Base-by-base conservation (phyloP, 2,888 invertebrate species). In the Nomada ferruginata region DNA sequence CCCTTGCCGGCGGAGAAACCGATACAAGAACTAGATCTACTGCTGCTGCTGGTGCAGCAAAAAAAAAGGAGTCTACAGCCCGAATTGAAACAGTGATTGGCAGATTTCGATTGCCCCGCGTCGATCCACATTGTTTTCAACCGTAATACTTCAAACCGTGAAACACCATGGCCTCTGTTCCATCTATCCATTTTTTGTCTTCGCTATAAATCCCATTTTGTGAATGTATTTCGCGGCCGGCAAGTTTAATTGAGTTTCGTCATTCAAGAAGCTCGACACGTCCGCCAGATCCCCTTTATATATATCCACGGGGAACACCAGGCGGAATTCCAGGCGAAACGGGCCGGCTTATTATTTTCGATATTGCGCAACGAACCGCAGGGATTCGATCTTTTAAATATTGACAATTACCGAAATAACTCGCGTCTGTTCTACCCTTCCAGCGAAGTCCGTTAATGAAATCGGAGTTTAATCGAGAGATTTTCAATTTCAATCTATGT, bases 11-110 rank as follows among this genome's bases (percentile, higher is more conserved):
- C 20, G 61, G 83, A 63, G 85, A 85, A 85, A 85, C 83, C 79
- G 85, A 85, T 77, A 76, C 79, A 83, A 70, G 80, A 85, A 85
- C 80, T 71, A 74, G 79, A 82, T 60, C 60, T 36, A 70, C 76
- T 57, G 50, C 42, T 11, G 60, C 47, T 1, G 36, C 36, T 7
- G 36, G 1, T 20, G 10, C n/a, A 53, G 11, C n/a, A 20, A 20
- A 53, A 53, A 13, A 13, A 59, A 82, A 84, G 76, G 74, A 74
- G 53, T 69, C n/a, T 61, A 29, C 72, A 59, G 64, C 60, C 77
- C 74, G 70, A 78, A 78, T 82, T 79, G 82, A 82, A 82, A 78
- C 44, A 44, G 61, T 60, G 61, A 74, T 78, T 71, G 78, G 29
- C 57, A 26, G 66, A 59, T 20, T 64, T 55, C 63, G 71, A 80